Percentiles rank a stretch among this genome's conserved stretches.
These are phyloP conservation scores for Lepidocyrtinus sp. DNA, from an alignment of 2,888 invertebrate genomes.

Conservation along the genomic window DNA sequence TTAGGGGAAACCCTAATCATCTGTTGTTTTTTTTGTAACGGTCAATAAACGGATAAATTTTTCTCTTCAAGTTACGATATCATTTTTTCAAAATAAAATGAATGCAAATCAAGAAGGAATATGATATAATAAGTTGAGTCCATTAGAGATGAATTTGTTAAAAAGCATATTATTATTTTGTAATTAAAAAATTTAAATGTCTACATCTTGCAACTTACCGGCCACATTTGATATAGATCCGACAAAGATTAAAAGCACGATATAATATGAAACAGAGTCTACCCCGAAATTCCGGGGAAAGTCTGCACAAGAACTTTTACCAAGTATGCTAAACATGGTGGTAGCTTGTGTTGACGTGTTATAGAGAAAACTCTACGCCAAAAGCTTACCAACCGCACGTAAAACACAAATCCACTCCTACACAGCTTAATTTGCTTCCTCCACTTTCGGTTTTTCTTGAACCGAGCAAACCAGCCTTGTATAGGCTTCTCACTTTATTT, in stretches of 20 bases:
- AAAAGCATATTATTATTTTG: neutral
- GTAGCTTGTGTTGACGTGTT: conserved; percentile 17
- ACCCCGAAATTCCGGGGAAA: conserved; percentile 23
- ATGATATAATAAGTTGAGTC: neutral
- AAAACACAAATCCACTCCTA: too few species aligned
- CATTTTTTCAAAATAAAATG: too few species aligned
- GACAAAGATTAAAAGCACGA: conserved; percentile 33
- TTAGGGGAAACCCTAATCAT: conserved; percentile 14
- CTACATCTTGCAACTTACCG: too few species aligned
- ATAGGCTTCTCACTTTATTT: conserved; percentile 9
- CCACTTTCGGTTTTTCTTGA: conserved; percentile 29
- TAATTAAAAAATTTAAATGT: too few species aligned
- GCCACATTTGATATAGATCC: conserved; percentile 36
- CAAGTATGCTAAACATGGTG: conserved; percentile 29
- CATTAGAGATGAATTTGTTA: neutral
- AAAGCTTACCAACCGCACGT: conserved; percentile 28
- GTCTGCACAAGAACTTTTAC: conserved; percentile 22
- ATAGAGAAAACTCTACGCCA: neutral
- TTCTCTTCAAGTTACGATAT: neutral
- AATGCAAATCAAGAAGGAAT: too few species aligned
- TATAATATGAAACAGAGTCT: neutral
- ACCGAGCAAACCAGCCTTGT: conserved; percentile 7
- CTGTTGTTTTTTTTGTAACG: conserved; percentile 41
- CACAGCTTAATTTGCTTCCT: conserved; percentile 8
- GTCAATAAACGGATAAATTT: conserved; percentile 23